Evolutionary conservation across 2,888 invertebrate genomes (phyloP), one percentile per base, ranked within the genome.

Genomic region (Glaucopsyche alexis): DNA sequence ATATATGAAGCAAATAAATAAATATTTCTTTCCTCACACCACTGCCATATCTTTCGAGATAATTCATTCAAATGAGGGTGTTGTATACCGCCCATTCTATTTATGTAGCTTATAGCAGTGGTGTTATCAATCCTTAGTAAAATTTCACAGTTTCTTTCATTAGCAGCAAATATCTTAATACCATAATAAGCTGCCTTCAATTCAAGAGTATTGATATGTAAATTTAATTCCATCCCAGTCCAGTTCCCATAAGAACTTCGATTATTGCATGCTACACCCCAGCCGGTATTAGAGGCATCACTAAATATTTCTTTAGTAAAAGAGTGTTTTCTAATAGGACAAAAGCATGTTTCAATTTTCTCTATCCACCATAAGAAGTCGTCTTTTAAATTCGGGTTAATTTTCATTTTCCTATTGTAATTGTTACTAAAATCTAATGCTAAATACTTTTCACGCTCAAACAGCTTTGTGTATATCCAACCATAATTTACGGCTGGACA

Each of bases 361-460:
- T 19, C 19, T 16, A 55, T 8, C 55, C 55, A 55, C 55, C 55
- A 55, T n/a, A 3, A n/a, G 7, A 55, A 55, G n/a, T 55, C 55
- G 7, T 55, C 5, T 16, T 19, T 16, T 55, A 16, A 16, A n/a
- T 19, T 16, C 14, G n/a, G 55, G 3, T n/a, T n/a, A 16, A 55
- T 55, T n/a, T 55, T 2, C 55, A 55, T 55, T n/a, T 16, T 8
- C n/a, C n/a, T 55, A 55, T 55, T 19, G n/a, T 16, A 55, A 7
- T 55, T 16, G n/a, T 16, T 16, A 19, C 8, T 19, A 55, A 8
- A 19, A 16, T 55, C n/a, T 55, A 55, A 55, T 8, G n/a, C 8
- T 55, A 55, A 55, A 8, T 55, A 55, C n/a, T 55, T 55, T 55
- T 55, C 16, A 16, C 55, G 14, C n/a, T 55, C 55, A 16, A 55